These are phyloP conservation scores for Diplazon laetatorius DNA, from an alignment of 2,888 invertebrate genomes.

Conservation along the genomic window DNA sequence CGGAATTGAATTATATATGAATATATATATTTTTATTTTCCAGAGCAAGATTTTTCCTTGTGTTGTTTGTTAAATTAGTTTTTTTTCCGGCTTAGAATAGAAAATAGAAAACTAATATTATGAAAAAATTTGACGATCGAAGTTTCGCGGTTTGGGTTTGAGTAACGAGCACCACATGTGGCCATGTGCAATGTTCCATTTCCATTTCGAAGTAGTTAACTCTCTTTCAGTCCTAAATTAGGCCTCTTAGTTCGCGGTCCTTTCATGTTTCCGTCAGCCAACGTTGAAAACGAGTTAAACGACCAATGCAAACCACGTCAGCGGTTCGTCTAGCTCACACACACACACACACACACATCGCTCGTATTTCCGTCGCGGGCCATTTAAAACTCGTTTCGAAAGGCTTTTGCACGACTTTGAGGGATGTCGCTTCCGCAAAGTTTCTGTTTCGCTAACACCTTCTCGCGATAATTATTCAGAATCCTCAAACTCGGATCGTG, in stretches of 20 bases:
- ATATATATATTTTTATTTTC: too few species aligned
- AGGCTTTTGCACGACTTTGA: constrained; percentile 31
- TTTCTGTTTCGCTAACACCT: constrained; percentile 17
- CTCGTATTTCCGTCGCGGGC: constrained; percentile 44
- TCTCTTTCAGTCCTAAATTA: constrained; percentile 12
- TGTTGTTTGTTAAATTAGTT: too few species aligned
- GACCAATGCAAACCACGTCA: constrained; percentile 13
- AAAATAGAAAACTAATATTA: too few species aligned
- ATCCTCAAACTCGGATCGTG: background rate
- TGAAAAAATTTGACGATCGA: too few species aligned
- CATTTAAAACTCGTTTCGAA: constrained; percentile 50
- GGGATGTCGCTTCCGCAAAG: constrained; percentile 22
- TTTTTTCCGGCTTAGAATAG: too few species aligned
- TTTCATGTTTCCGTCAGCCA: constrained; percentile 26
- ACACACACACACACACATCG: too few species aligned
- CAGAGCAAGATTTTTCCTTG: too few species aligned
- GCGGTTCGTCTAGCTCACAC: constrained; percentile 11
- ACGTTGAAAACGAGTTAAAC: constrained; percentile 30
- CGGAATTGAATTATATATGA: too few species aligned
- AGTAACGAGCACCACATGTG: background rate
- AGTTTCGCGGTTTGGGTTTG: background rate
- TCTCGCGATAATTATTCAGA: constrained; percentile 14
- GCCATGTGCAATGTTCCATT: constrained; percentile 5
- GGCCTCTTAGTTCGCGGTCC: constrained; percentile 1
- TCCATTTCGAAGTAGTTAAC: background rate